Percentiles rank a stretch among this genome's conserved stretches.
Conservation (phyloP, 2,888 invertebrate species). For the Cryptus armator region DNA sequence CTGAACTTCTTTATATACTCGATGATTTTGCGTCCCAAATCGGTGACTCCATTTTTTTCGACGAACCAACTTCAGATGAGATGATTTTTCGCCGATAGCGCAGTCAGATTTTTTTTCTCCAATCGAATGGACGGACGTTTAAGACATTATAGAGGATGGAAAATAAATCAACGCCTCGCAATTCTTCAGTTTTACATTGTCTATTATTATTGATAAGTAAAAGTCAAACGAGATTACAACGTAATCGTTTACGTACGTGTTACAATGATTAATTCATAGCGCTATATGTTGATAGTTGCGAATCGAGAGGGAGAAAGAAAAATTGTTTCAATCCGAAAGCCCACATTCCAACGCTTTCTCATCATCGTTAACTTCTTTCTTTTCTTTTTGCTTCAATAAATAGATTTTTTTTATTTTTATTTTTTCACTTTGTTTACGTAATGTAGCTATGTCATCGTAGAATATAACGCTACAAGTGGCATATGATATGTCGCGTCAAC, state of each 20-base stretch:
- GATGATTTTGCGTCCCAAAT: conserved; percentile 70
- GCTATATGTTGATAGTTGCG: conserved; percentile 20
- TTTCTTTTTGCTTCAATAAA: conserved; percentile 67
- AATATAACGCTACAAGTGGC: conserved; percentile 59
- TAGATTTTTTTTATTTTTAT: conserved; percentile 57
- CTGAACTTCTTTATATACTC: conserved; percentile 50
- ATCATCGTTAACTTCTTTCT: conserved; percentile 60
- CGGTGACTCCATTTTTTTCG: conserved; percentile 69
- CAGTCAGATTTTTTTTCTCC: conserved; percentile 35
- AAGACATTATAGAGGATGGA: not conserved
- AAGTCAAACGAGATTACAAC: conserved; percentile 79
- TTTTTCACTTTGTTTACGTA: conserved; percentile 68
- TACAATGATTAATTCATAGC: conserved; percentile 74
- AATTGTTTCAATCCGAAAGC: conserved; percentile 65
- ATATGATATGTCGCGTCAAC: conserved; percentile 63
- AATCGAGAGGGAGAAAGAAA: conserved; percentile 44
- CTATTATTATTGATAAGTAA: conserved; percentile 76
- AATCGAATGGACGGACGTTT: not conserved
- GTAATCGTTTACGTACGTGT: conserved; percentile 77
- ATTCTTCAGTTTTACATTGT: conserved; percentile 70
- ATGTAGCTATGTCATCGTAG: conserved; percentile 56
- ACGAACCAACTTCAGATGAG: conserved; percentile 53
- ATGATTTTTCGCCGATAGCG: conserved; percentile 2
- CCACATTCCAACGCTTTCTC: conserved; percentile 59
- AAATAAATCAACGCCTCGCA: conserved; percentile 19